Percentiles rank a stretch among this genome's conserved stretches.
These are phyloP conservation scores for Salvelinus alpinus DNA, from an alignment of 2,113 vertebrate species.

Conservation along the genomic window DNA sequence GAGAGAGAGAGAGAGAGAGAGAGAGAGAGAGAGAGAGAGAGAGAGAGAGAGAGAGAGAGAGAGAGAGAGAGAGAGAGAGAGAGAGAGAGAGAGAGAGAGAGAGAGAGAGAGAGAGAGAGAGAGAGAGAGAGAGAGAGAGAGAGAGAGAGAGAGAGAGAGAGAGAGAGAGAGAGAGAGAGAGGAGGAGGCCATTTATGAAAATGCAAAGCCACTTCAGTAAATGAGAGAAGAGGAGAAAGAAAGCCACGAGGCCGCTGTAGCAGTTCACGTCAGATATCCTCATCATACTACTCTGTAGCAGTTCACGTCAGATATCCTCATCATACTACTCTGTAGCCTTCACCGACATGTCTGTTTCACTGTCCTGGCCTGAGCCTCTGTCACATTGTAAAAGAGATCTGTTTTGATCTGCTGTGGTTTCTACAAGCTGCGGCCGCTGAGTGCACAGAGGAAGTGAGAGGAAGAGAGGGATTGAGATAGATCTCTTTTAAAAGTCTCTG, in stretches of 20 bases:
- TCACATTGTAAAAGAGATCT: slow-evolving; percentile 57
- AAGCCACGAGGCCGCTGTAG: slow-evolving; percentile 70
- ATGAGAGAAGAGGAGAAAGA: slow-evolving; percentile 56
- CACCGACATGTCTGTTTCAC: slow-evolving; percentile 56
- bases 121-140: slow-evolving; percentile 10
- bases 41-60: no score
- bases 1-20: no score
- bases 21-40: no score
- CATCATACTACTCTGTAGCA: slow-evolving; percentile 18
- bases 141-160: neutral
- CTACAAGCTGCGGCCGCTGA: slow-evolving; percentile 33
- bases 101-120: neutral
- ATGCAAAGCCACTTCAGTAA: no score
- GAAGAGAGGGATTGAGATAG: slow-evolving; percentile 53
- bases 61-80: no score
- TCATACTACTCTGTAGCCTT: slow-evolving; percentile 54
- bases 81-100: no score
- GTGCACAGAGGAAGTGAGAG: slow-evolving; percentile 36
- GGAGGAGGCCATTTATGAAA: neutral
- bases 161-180: neutral
- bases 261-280: no score
- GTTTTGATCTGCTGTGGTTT: neutral
- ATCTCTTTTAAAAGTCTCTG: slow-evolving; percentile 54
- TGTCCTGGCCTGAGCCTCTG: slow-evolving; percentile 37
- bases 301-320: slow-evolving; percentile 50